Evolutionary conservation across 2,797 vertebrate genomes (phyloP).

Genomic region (Aeoliscus strigatus): DNA sequence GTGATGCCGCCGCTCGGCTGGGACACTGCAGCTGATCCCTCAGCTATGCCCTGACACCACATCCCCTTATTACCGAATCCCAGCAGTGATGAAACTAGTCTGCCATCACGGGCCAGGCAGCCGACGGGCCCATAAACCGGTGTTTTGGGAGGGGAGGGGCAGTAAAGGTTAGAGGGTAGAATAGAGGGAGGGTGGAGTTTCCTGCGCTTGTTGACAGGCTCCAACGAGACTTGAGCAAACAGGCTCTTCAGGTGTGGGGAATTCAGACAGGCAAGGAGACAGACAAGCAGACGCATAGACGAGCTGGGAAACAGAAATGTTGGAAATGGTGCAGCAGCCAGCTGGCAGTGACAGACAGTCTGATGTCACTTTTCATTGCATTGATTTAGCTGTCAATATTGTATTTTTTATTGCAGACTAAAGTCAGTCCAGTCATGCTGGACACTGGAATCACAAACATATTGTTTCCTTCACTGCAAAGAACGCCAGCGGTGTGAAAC

Average conservation of each 20-base stretch:
- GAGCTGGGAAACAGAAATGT: too few species aligned
- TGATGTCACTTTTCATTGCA: too few species aligned
- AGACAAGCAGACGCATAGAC: too few species aligned
- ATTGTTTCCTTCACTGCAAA: too few species aligned
- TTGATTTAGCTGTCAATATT: too few species aligned
- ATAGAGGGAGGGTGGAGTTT: constrained; percentile 64
- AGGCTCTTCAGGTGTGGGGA: constrained; percentile 56
- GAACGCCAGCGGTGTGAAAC: too few species aligned
- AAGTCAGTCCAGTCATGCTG: too few species aligned
- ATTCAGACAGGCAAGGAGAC: constrained; percentile 35
- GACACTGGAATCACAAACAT: too few species aligned
- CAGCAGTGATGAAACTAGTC: constrained; percentile 58
- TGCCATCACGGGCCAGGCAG: constrained; percentile 47
- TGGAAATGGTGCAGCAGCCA: too few species aligned
- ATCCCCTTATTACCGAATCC: constrained; percentile 56
- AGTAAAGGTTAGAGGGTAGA: constrained; percentile 19
- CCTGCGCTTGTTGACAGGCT: constrained; percentile 71
- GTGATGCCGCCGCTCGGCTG: constrained; percentile 30
- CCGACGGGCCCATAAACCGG: constrained; percentile 64
- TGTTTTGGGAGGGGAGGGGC: constrained; percentile 5
- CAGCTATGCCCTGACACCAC: constrained; percentile 36
- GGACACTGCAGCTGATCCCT: too few species aligned
- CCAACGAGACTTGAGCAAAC: constrained; percentile 61
- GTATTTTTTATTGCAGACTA: too few species aligned
- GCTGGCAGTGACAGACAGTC: too few species aligned